phyloP scores from a whole-genome alignment of 2,888 invertebrate genomes.

The Aphodius granarius region DNA sequence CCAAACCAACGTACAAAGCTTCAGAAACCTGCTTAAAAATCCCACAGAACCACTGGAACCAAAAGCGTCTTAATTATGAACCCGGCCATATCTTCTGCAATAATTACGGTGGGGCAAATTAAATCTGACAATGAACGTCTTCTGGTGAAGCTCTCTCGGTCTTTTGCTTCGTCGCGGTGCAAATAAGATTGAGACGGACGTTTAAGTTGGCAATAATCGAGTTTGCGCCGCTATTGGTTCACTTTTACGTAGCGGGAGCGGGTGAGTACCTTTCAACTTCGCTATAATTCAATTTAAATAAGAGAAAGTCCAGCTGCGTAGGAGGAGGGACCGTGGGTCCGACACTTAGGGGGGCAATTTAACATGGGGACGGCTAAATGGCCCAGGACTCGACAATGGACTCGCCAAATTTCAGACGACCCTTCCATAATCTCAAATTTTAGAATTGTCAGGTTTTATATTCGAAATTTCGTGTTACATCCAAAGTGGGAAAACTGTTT shows the following conservation, averaged over 20 bases:
- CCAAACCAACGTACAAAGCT: no score
- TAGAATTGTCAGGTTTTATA: background rate
- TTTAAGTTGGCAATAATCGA: constrained; percentile 27
- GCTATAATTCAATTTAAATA: constrained; percentile 56
- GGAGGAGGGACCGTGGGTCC: constrained; percentile 13
- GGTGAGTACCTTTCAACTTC: constrained; percentile 48
- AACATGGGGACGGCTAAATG: constrained; percentile 8
- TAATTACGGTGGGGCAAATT: background rate
- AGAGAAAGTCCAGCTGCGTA: constrained; percentile 49
- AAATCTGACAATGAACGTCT: background rate
- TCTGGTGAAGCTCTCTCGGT: background rate
- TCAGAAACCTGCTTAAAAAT: background rate
- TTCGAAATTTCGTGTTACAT: background rate
- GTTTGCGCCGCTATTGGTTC: constrained; percentile 36
- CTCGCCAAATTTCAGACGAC: background rate
- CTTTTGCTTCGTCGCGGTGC: background rate
- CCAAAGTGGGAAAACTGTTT: constrained; percentile 36
- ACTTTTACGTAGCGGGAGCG: constrained; percentile 30
- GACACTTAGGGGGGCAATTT: constrained; percentile 14
- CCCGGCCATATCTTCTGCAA: background rate
- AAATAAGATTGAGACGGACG: background rate
- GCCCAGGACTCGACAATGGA: background rate
- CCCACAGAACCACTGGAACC: background rate
- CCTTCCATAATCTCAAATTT: background rate
- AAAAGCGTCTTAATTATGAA: background rate